A percentile compares a stretch with the other conserved stretches of the same genome.
Conservation (phyloP, 2,888 invertebrate genomes). For the Steromphala cineraria region DNA sequence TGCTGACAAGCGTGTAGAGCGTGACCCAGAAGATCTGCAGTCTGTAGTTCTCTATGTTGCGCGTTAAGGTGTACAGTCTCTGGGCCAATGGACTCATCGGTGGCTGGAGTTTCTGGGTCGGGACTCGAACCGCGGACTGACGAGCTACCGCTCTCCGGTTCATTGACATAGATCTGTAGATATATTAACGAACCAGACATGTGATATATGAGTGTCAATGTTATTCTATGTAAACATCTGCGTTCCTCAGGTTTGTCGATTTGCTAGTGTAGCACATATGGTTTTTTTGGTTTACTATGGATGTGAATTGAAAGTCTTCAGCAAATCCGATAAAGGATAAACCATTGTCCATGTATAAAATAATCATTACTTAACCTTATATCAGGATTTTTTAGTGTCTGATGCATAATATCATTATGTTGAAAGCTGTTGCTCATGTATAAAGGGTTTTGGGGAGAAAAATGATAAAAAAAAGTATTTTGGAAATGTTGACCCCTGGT, state of each 20-base stretch:
- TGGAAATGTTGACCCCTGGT: too few species aligned
- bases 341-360: too few species aligned
- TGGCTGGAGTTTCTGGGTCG: constrained; percentile 24
- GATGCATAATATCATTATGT: too few species aligned
- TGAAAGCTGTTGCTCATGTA: too few species aligned
- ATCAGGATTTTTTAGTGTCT: too few species aligned
- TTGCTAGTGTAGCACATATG: too few species aligned
- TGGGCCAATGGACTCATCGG: constrained; percentile 35
- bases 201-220: background rate
- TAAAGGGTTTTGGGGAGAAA: too few species aligned
- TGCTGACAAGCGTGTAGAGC: constrained; percentile 78
- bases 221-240: background rate
- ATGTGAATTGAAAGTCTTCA: too few species aligned
- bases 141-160: background rate
- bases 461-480: too few species aligned
- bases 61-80: constrained; percentile 35
- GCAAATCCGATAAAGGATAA: too few species aligned
- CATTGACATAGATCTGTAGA: background rate
- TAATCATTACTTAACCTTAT: too few species aligned
- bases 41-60: constrained; percentile 77
- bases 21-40: constrained; percentile 79
- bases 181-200: background rate
- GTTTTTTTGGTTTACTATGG: too few species aligned
- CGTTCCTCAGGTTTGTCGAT: background rate
- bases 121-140: constrained; percentile 28